Evolutionary conservation across 2,113 vertebrate species (phyloP).

Genomic region (Hypomesus transpacificus): DNA sequence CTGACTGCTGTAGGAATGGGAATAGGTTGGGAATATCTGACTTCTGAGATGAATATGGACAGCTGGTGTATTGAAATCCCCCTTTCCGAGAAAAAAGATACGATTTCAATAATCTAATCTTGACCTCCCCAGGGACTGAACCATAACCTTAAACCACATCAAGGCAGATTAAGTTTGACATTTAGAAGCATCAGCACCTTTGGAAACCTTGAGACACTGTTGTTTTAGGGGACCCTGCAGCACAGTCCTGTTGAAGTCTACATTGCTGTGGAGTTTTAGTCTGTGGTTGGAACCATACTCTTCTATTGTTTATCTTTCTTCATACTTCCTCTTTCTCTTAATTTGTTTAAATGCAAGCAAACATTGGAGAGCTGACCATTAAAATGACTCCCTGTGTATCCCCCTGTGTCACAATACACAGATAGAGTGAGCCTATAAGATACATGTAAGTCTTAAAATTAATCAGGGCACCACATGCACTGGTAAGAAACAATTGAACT

Average conservation of each 20-base stretch:
- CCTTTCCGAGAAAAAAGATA: conserved; percentile 60
- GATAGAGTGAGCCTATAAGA: no score
- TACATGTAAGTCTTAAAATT: no score
- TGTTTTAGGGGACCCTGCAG: conserved; percentile 39
- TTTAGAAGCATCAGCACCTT: conserved; percentile 73
- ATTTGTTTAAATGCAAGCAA: neutral
- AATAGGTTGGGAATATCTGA: conserved; percentile 7
- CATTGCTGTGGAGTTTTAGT: conserved; percentile 15
- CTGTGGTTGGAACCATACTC: conserved; percentile 2
- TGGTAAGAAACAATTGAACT: no score
- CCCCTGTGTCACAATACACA: no score
- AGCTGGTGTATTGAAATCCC: conserved; percentile 44
- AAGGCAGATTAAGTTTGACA: conserved; percentile 63
- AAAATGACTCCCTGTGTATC: no score
- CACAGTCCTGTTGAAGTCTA: conserved; percentile 43
- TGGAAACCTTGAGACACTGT: conserved; percentile 47
- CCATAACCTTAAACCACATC: conserved; percentile 68
- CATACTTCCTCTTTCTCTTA: neutral
- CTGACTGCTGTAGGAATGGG: conserved; percentile 35
- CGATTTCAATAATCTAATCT: conserved; percentile 65
- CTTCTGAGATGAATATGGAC: conserved; percentile 37
- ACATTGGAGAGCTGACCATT: no score
- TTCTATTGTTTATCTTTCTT: conserved; percentile 21
- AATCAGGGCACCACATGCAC: no score
- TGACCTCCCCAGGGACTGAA: conserved; percentile 60